These are phyloP conservation scores for Pampus argenteus DNA, from an alignment of 2,797 vertebrate species.

Conservation along the genomic window DNA sequence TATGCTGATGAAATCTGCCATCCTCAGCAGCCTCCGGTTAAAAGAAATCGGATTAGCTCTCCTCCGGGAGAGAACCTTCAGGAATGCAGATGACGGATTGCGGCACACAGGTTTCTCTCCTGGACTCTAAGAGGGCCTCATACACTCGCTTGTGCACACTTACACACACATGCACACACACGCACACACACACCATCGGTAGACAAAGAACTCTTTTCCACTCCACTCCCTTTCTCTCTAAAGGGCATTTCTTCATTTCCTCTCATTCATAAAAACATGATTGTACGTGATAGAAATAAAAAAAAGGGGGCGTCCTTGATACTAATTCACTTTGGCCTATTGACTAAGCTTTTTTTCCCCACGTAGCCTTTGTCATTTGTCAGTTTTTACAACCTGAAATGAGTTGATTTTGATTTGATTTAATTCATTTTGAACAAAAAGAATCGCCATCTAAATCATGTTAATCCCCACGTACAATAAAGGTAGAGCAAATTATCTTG, in stretches of 20 bases:
- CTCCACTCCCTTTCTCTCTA: slow-evolving; percentile 49
- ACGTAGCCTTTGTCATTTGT: slow-evolving; percentile 57
- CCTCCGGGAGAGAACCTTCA: slow-evolving; percentile 80
- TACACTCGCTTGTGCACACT: slow-evolving; percentile 17
- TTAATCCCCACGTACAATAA: slow-evolving; percentile 52
- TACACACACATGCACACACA: slow-evolving; percentile 7
- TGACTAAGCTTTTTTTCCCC: slow-evolving; percentile 39
- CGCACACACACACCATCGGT: slow-evolving; percentile 11
- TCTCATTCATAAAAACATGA: slow-evolving; percentile 73
- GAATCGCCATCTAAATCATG: slow-evolving; percentile 38
- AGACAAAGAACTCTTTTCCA: slow-evolving; percentile 56
- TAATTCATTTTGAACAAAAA: slow-evolving; percentile 53
- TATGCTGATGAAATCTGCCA: slow-evolving; percentile 81
- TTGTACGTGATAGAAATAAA: slow-evolving; percentile 60
- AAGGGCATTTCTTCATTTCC: slow-evolving; percentile 67
- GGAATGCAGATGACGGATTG: slow-evolving; percentile 84
- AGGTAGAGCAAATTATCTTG: slow-evolving; percentile 34
- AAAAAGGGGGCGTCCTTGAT: slow-evolving; percentile 37
- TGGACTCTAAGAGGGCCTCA: slow-evolving; percentile 59
- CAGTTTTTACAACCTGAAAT: slow-evolving; percentile 61
- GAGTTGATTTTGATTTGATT: slow-evolving; percentile 62
- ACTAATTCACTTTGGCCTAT: slow-evolving; percentile 66
- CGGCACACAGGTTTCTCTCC: slow-evolving; percentile 73
- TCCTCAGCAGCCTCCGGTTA: slow-evolving; percentile 81
- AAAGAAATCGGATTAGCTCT: slow-evolving; percentile 84